Evolutionary conservation across 2,113 vertebrate genomes (phyloP).

Genomic region (Zeus faber): DNA sequence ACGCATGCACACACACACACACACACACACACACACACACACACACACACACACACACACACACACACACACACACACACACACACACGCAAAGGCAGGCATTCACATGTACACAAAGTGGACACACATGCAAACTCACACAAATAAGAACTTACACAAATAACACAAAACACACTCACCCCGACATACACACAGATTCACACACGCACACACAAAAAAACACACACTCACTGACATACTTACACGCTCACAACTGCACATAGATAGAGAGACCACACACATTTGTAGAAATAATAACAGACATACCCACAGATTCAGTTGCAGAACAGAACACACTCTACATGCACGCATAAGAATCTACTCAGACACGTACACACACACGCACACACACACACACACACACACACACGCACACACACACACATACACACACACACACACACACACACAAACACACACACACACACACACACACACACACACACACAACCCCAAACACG

Average conservation of each 20-base stretch:
- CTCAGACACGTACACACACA: no score
- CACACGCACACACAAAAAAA: not conserved
- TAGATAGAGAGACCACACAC: no score
- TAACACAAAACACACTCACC: no score
- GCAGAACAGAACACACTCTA: no score
- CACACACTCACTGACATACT: no score
- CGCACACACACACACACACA: constrained; percentile 1
- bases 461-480: constrained; percentile 1
- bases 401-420: not conserved
- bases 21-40: no score
- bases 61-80: constrained; percentile 5
- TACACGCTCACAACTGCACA: no score
- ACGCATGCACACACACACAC: not conserved
- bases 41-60: constrained; percentile 17
- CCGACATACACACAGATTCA: not conserved
- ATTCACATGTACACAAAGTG: not conserved
- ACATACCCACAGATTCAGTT: no score
- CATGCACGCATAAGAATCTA: no score
- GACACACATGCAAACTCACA: not conserved
- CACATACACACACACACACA: no score
- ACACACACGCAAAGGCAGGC: not conserved
- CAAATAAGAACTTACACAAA: not conserved
- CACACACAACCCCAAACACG: not conserved
- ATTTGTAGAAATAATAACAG: no score
- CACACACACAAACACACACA: constrained; percentile 3